phyloP scores from a whole-genome alignment of 2,797 vertebrate genomes.

The Crotalus adamanteus region DNA sequence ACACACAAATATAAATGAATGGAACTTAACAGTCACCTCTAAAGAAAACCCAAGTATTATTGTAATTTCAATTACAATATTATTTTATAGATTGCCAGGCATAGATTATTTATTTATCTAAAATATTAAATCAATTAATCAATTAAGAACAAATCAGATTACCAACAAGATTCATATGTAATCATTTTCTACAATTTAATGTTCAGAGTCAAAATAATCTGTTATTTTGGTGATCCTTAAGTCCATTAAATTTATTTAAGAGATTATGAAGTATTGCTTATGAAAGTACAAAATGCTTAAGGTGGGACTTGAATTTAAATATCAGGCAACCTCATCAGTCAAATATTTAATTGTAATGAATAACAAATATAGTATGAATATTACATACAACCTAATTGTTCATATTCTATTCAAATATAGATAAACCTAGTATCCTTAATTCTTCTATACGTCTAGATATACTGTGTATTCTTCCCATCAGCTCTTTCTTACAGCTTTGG shows the following conservation, averaged over 20 bases:
- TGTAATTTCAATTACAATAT: background rate
- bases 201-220: background rate
- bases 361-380: constrained; percentile 17
- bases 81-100: constrained; percentile 4
- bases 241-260: background rate
- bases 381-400: constrained; percentile 16
- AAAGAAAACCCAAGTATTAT: constrained; percentile 17
- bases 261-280: background rate
- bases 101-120: background rate
- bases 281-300: background rate
- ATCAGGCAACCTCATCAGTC: background rate
- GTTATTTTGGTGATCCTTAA: background rate
- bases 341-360: background rate
- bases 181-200: background rate
- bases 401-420: constrained; percentile 55
- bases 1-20: background rate
- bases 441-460: constrained; percentile 57
- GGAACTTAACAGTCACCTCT: constrained; percentile 22
- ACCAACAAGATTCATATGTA: background rate
- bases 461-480: constrained; percentile 58
- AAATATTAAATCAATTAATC: background rate
- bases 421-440: constrained; percentile 69
- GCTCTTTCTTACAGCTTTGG: constrained; percentile 57
- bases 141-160: background rate
- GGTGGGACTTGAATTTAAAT: background rate